A percentile compares a stretch with the other conserved stretches of the same genome.
Evolutionary conservation across 2,888 invertebrate genomes (phyloP).

Genomic region (Pocota personata): DNA sequence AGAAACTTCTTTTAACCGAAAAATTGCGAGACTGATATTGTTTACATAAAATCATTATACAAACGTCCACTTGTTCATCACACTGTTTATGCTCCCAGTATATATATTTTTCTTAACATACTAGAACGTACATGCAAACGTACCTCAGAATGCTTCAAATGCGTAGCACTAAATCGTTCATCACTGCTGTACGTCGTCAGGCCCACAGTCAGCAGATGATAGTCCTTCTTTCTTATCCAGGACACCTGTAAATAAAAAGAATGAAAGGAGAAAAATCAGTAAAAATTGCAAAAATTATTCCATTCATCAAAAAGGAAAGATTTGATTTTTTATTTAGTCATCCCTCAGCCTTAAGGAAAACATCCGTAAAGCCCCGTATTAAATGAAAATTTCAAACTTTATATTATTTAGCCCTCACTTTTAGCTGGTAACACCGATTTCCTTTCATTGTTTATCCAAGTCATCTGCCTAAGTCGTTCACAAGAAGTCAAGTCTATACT

Average conservation of each 20-base stretch:
- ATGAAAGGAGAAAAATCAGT: conserved; percentile 13
- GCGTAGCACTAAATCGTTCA: conserved; percentile 93
- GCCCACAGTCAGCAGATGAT: conserved; percentile 93
- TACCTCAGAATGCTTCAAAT: conserved; percentile 94
- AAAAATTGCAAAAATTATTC: not conserved
- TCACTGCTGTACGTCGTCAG: conserved; percentile 94
- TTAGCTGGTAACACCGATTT: conserved; percentile 12
- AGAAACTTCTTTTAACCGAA: too few species aligned
- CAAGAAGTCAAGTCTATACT: too few species aligned
- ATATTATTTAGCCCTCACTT: not conserved
- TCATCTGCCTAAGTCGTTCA: not conserved
- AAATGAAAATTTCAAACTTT: not conserved
- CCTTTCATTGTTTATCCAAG: conserved; percentile 7
- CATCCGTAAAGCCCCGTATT: not conserved
- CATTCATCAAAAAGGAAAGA: not conserved
- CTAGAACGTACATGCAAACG: not conserved
- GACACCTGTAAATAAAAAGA: conserved; percentile 86
- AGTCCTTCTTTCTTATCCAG: conserved; percentile 93
- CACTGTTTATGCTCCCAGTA: too few species aligned
- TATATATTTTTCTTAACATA: not conserved
- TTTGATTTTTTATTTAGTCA: not conserved
- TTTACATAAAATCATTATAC: too few species aligned
- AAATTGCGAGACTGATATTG: too few species aligned
- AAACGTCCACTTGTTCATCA: too few species aligned
- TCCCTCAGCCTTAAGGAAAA: not conserved